Evolutionary conservation across 1,140 invertebrate species (phyloP).

Genomic region (Neotoxoptera formosana): DNA sequence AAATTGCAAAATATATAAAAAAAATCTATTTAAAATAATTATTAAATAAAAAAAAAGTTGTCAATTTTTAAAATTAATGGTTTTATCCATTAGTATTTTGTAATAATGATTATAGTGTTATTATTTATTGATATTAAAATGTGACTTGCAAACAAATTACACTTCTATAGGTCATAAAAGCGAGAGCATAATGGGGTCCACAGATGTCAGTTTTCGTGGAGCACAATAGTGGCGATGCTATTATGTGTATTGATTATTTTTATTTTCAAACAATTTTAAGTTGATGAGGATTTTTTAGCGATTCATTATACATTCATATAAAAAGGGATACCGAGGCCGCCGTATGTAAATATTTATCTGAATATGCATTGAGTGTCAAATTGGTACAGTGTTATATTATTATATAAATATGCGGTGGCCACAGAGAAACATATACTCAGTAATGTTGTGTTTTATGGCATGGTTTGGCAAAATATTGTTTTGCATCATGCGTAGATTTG

Average conservation of each 20-base stretch:
- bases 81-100: background rate
- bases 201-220: constrained; percentile 4
- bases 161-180: background rate
- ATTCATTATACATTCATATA: background rate
- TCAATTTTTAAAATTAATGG: background rate
- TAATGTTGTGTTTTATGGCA: background rate
- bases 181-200: background rate
- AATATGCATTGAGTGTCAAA: background rate
- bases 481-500: background rate
- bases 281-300: background rate
- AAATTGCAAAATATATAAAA: background rate
- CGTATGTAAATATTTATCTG: background rate
- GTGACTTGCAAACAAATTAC: background rate
- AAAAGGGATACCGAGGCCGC: background rate
- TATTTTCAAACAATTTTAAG: background rate
- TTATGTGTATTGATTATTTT: background rate
- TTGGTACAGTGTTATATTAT: background rate
- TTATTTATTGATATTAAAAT: background rate
- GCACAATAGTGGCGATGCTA: background rate
- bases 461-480: background rate
- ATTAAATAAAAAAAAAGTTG: background rate
- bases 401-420: background rate
- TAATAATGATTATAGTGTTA: background rate
- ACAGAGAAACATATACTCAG: background rate
- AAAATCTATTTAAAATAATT: background rate